Base-by-base conservation (phyloP, 37 sponge, comb jelly and placozoan species). In the Hexactinellida sp. region DNA sequence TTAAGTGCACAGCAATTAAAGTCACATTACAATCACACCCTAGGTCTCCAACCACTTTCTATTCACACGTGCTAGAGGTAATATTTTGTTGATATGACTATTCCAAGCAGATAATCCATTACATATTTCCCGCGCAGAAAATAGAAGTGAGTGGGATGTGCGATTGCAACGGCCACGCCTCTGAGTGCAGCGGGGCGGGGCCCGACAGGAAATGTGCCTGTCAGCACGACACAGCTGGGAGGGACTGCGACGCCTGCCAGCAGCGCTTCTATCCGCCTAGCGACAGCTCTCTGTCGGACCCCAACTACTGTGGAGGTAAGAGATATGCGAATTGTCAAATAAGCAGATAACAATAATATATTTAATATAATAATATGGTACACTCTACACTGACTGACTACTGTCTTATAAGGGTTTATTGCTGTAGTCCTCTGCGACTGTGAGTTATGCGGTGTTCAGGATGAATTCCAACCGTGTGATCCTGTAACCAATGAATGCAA, bases 381-480 rank as follows among this genome's bases (percentile, higher is more conserved):
- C 16, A 47, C 16, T 47, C 9, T 47, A 19, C 52, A 47, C 9
- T 47, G 9, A 47, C 16, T 47, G 52, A 47, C n/a, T n/a, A 47
- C 9, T 47, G 9, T 47, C 9, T 47, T 47, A 47, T 16, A 47
- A 47, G 16, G 9, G 16, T 47, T 16, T 19, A 47, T 47, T 16
- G 52, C 52, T 47, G n/a, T n/a, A 63, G 76, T 63, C 32, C 1
- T 23, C 5, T 63, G 76, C 34, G 76, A 63, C 76, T 63, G 76
- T 63, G 76, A 63, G 76, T 63, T 63, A n/a, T 63, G 76, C 13
- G 76, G 76, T 25, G 76, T 63, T 10, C 19, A 10, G 34, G 30
- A 63, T 63, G 76, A 63, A 63, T 63, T 63, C 76, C 76, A 63
- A n/a, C 76, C 76, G 3, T 63, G 76, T 23, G 34, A 63, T 63